A percentile compares a stretch with the other conserved stretches of the same genome.
phyloP scores from a whole-genome alignment of 1,140 invertebrate species.

The Cherax destructor region DNA sequence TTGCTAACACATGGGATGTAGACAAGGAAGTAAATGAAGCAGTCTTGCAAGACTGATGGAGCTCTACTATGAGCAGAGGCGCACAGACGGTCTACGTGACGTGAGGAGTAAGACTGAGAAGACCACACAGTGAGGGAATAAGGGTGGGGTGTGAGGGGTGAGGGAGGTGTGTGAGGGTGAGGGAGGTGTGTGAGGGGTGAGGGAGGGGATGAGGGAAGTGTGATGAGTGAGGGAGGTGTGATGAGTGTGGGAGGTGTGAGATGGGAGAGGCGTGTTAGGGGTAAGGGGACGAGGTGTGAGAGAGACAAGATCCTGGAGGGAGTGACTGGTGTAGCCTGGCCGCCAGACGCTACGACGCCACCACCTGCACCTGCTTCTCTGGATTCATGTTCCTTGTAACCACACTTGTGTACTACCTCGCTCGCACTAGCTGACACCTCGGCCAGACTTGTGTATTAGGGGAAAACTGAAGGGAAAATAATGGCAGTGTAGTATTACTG shows the following conservation, averaged over 20 bases:
- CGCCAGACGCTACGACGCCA: not conserved
- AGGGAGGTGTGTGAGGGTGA: not conserved
- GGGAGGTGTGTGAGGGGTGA: not conserved
- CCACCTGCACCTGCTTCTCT: not conserved
- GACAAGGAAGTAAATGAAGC: not conserved
- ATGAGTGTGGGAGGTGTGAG: not conserved
- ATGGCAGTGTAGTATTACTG: too few species aligned
- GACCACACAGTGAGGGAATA: not conserved
- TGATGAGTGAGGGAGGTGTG: not conserved
- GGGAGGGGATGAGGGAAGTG: not conserved
- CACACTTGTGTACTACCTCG: too few species aligned
- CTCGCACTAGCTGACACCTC: too few species aligned
- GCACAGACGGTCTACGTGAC: not conserved
- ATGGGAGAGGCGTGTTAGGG: not conserved
- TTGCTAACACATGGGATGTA: not conserved
- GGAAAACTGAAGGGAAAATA: too few species aligned
- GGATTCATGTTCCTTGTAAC: too few species aligned
- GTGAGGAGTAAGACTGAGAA: not conserved
- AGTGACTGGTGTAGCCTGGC: not conserved
- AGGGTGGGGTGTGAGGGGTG: not conserved
- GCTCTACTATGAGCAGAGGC: not conserved
- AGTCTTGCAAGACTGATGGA: not conserved
- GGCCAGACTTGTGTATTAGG: too few species aligned
- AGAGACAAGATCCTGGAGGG: not conserved
- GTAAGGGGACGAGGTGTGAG: not conserved